These are phyloP conservation scores for Brienomyrus brachyistius DNA, from an alignment of 2,113 vertebrate species.

Conservation along the genomic window DNA sequence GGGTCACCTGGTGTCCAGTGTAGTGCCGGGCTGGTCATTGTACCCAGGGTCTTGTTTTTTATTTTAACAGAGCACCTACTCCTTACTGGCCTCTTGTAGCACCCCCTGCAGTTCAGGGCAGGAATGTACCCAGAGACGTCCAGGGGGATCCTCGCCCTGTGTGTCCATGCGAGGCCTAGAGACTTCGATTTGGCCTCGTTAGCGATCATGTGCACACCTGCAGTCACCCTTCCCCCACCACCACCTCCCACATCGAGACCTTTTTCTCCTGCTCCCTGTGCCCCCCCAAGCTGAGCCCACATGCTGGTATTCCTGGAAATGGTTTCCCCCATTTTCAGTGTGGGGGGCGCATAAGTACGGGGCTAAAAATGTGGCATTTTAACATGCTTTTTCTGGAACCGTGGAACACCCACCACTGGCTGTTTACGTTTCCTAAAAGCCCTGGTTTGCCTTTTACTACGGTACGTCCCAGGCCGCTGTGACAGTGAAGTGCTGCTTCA, in stretches of 20 bases:
- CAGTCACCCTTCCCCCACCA: not conserved
- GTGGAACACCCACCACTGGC: slow-evolving; percentile 27
- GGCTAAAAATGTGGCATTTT: not conserved
- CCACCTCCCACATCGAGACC: not conserved
- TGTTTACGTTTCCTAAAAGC: slow-evolving; percentile 50
- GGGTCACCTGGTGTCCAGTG: slow-evolving; percentile 39
- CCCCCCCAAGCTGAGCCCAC: not conserved
- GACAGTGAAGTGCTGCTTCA: slow-evolving; percentile 34
- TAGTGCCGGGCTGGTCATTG: not conserved
- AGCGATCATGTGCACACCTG: not conserved
- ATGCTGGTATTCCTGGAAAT: not conserved
- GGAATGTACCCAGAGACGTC: not conserved
- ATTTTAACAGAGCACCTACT: not conserved
- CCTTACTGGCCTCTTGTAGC: not conserved
- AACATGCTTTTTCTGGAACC: not conserved
- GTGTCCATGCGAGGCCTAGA: not conserved
- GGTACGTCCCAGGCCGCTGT: slow-evolving; percentile 34
- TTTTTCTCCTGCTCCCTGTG: not conserved
- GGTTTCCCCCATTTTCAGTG: not conserved
- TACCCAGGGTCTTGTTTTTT: not conserved
- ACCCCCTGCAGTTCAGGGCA: not conserved
- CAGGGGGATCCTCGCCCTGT: not conserved
- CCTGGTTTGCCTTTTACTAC: slow-evolving; percentile 47
- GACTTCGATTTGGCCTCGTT: not conserved
- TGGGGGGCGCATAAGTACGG: not conserved